phyloP scores from a whole-genome alignment of 2,888 invertebrate genomes.

The Agrochola lota region DNA sequence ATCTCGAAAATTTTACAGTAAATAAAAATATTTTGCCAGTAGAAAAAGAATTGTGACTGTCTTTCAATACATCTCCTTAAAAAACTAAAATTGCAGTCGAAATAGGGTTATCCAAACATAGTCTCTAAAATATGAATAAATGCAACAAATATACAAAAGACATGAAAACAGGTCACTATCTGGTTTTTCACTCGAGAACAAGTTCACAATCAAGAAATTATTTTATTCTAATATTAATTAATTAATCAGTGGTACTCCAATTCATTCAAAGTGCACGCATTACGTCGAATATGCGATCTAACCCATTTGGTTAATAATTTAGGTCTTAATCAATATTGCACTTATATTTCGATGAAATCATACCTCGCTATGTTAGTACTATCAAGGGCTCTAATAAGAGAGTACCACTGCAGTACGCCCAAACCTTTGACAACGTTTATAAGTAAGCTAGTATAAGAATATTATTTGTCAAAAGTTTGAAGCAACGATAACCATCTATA shows the following conservation, averaged over 20 bases:
- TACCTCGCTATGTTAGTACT: conserved; percentile 33
- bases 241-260: conserved; percentile 41
- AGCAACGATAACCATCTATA: conserved; percentile 35
- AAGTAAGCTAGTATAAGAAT: conserved; percentile 46
- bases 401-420: conserved; percentile 49
- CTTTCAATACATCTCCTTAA: conserved; percentile 68
- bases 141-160: conserved; percentile 87
- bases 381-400: neutral
- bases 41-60: conserved; percentile 66
- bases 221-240: conserved; percentile 55
- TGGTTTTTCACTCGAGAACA: conserved; percentile 70
- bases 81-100: conserved; percentile 78
- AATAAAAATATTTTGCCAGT: conserved; percentile 66
- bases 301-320: conserved; percentile 22
- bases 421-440: conserved; percentile 58
- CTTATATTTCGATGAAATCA: conserved; percentile 53
- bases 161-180: conserved; percentile 72
- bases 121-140: conserved; percentile 80
- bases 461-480: conserved; percentile 60
- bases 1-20: conserved; percentile 43
- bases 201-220: conserved; percentile 65
- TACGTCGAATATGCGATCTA: conserved; percentile 1
- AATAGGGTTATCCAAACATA: conserved; percentile 63
- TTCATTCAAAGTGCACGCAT: conserved; percentile 8
- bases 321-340: conserved; percentile 59